Base-by-base conservation (phyloP, 92 coral and sea anemone genomes). In the Isaurus tuberculatus region DNA sequence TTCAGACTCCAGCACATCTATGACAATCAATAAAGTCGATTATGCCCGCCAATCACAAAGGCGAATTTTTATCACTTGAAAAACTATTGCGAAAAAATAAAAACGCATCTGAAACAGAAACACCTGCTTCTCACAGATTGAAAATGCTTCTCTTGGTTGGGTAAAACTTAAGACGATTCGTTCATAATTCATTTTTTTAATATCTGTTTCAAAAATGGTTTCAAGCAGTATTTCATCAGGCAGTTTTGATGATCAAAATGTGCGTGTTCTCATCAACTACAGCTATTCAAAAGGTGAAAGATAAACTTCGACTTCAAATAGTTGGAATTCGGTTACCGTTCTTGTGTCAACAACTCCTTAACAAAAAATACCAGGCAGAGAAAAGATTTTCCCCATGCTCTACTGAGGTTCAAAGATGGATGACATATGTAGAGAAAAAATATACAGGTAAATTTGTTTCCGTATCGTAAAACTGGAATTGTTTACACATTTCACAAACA, bases 31-130 rank as follows among this genome's bases (percentile, higher is more conserved):
- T 34, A 77, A 75, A 22, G 22, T 32, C 20, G 28, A 34, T 1
- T 32, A 36, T 44, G n/a, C 14, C 82, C 9, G 30, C 82, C 82
- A 77, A 77, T 77, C 82, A 36, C 68, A 57, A 2, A 57, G 28
- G 58, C 20, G 82, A 36, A 77, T 58, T 77, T 53, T 77, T 77
- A 77, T 77, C 82, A 77, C 40, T 77, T 34, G 69, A 60, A 57
- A 31, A 57, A 77, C 48, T 36, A 20, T 27, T 23, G 31, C 15
- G 46, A 57, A 43, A 77, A 77, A 55, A 20, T 15, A 17, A 74
- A 72, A 77, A 34, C 68, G 53, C 70, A 57, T 58, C 58, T 77
- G 14, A 33, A 77, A 51, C 25, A 16, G 13, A 34, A 77, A 58
- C 82, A 77, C 82, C 82, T 77, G 82, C 82, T 61, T 40, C 16